Conservation (phyloP, 2,888 invertebrate genomes). For the Acrocera orbiculus region DNA sequence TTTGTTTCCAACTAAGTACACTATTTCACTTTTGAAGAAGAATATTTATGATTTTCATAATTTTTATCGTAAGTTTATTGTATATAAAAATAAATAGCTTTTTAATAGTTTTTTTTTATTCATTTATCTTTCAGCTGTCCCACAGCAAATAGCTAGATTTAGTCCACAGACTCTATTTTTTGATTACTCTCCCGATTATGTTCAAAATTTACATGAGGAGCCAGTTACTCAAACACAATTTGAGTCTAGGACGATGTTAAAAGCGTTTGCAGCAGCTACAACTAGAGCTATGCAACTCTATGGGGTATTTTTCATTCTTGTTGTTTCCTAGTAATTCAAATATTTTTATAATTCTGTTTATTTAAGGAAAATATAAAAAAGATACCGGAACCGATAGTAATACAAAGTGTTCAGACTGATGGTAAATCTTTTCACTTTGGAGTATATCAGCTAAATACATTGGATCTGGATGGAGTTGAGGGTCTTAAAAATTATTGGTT, state of each 20-base stretch:
- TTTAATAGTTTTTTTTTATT: too few species aligned
- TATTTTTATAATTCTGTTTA: constrained; percentile 3
- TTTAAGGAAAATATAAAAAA: constrained; percentile 41
- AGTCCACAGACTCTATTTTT: constrained; percentile 65
- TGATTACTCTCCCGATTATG: constrained; percentile 45
- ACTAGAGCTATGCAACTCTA: constrained; percentile 55
- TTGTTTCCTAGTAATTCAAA: not conserved
- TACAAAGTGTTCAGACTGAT: constrained; percentile 71
- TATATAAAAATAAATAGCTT: too few species aligned
- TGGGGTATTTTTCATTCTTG: constrained; percentile 38
- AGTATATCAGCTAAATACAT: constrained; percentile 66
- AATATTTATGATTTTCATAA: constrained; percentile 46
- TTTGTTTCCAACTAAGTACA: constrained; percentile 53
- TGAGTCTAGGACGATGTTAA: constrained; percentile 48
- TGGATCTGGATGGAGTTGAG: constrained; percentile 41
- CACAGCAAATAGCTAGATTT: too few species aligned
- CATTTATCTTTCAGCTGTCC: constrained; percentile 13
- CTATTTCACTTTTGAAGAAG: constrained; percentile 24
- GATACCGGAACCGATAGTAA: constrained; percentile 57
- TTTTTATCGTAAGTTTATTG: constrained; percentile 49
- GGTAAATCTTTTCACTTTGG: constrained; percentile 63
- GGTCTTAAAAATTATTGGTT: constrained; percentile 66
- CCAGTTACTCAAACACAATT: constrained; percentile 50
- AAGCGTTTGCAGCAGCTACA: constrained; percentile 59
- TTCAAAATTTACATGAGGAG: constrained; percentile 49